Conservation (phyloP, 2,888 invertebrate species). For the Eueremaeus valkanovi region DNA sequence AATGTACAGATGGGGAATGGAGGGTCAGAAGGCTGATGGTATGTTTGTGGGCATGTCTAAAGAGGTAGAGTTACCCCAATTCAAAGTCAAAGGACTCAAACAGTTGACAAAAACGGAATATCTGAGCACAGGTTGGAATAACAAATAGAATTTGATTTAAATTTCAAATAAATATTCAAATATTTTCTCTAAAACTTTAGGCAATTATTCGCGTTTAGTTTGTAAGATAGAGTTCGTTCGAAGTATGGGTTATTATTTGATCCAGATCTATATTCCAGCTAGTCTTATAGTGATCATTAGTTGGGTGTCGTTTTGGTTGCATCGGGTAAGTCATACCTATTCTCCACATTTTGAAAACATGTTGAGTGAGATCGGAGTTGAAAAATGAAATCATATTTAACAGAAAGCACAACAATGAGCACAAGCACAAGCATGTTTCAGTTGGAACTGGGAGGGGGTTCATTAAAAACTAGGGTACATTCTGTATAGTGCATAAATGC, state of each 20-base stretch:
- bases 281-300: conserved; percentile 49
- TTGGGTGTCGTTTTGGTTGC: conserved; percentile 49
- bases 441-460: too few relatives aligned
- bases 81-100: conserved; percentile 48
- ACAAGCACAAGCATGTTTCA: too few relatives aligned
- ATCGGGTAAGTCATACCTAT: conserved; percentile 42
- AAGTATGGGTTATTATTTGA: conserved; percentile 53
- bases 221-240: conserved; percentile 51
- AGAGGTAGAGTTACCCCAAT: conserved; percentile 50
- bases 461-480: too few relatives aligned
- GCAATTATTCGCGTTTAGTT: conserved; percentile 51
- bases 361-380: too few relatives aligned
- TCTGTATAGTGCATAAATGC: too few relatives aligned
- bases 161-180: not conserved
- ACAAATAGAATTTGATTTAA: not conserved
- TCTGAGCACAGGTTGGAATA: conserved; percentile 65
- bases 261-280: conserved; percentile 52
- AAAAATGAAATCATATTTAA: too few relatives aligned
- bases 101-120: conserved; percentile 46
- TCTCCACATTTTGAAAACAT: not conserved
- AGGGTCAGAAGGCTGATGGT: conserved; percentile 47
- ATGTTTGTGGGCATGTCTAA: conserved; percentile 48
- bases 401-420: too few relatives aligned
- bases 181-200: conserved; percentile 46
- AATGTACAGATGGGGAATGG: conserved; percentile 49